A percentile compares a stretch with the other conserved stretches of the same genome.
Evolutionary conservation across 2,888 invertebrate genomes (phyloP).

Genomic region (Imbricaverruca yamaguchii): DNA sequence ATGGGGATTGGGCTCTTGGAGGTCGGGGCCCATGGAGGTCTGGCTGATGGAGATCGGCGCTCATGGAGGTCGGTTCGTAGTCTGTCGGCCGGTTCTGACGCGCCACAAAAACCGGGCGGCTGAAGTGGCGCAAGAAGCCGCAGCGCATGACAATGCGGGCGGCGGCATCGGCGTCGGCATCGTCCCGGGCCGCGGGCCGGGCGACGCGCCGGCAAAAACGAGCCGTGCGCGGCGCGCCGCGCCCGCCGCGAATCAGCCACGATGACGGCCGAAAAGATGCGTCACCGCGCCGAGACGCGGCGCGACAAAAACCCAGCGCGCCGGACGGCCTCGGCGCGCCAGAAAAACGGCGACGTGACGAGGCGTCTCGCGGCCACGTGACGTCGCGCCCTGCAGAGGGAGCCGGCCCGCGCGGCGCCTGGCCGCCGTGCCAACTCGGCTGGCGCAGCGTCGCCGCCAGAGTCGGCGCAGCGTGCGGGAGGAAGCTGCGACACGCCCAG

Average conservation of each 20-base stretch:
- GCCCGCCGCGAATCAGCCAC: background rate
- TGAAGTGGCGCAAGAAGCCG: constrained; percentile 1
- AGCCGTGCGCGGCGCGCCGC: background rate
- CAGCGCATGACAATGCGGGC: constrained; percentile 6
- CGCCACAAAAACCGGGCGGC: background rate
- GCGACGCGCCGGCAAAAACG: background rate
- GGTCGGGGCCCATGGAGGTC: too few species aligned
- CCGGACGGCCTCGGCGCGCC: background rate
- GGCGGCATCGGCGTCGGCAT: background rate
- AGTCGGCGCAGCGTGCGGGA: too few species aligned
- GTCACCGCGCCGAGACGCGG: background rate
- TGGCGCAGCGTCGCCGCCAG: too few species aligned
- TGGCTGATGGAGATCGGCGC: too few species aligned
- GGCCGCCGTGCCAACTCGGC: too few species aligned
- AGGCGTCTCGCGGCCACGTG: too few species aligned
- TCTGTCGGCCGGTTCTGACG: too few species aligned
- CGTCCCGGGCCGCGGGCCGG: background rate
- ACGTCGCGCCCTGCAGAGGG: too few species aligned
- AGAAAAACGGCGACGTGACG: background rate
- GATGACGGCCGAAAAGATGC: background rate
- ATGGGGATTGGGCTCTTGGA: too few species aligned
- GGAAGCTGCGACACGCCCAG: too few species aligned
- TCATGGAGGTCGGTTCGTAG: too few species aligned
- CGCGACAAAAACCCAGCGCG: background rate
- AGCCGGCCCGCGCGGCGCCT: too few species aligned